These are phyloP conservation scores for Sebastes taczanowskii DNA, from an alignment of 2,797 vertebrate species.

Conservation along the genomic window DNA sequence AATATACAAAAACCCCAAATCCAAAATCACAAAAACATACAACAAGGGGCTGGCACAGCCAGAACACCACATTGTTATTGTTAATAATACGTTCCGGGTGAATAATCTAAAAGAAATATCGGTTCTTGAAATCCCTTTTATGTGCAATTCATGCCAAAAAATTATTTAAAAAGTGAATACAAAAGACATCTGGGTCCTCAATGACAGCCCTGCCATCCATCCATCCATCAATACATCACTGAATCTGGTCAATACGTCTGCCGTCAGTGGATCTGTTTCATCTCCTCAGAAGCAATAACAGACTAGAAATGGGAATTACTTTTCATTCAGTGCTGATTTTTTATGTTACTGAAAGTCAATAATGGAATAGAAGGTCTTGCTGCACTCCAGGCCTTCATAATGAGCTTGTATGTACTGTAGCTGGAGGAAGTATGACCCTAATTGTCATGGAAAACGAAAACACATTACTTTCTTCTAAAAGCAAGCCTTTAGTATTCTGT, in stretches of 20 bases:
- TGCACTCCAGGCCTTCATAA: conserved; percentile 15
- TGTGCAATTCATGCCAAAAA: background rate
- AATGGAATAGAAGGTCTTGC: conserved; percentile 20
- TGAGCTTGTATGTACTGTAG: background rate
- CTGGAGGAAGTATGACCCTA: background rate
- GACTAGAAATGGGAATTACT: conserved; percentile 6
- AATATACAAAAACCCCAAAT: no score
- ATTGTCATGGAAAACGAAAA: background rate
- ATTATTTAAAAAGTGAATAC: background rate
- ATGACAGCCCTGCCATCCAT: background rate
- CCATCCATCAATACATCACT: background rate
- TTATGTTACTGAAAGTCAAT: conserved; percentile 40
- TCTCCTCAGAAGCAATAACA: background rate
- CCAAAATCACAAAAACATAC: no score
- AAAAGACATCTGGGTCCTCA: background rate
- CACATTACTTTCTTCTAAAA: background rate
- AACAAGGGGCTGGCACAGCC: no score
- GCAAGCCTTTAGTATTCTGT: background rate
- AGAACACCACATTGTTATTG: no score
- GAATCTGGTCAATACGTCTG: background rate
- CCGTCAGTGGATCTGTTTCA: background rate
- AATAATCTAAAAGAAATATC: background rate
- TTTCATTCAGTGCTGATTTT: conserved; percentile 31
- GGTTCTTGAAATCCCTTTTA: background rate
- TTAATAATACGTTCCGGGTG: background rate